Conservation (phyloP, 1,140 invertebrate species). For the Trinorchestia longiramus region DNA sequence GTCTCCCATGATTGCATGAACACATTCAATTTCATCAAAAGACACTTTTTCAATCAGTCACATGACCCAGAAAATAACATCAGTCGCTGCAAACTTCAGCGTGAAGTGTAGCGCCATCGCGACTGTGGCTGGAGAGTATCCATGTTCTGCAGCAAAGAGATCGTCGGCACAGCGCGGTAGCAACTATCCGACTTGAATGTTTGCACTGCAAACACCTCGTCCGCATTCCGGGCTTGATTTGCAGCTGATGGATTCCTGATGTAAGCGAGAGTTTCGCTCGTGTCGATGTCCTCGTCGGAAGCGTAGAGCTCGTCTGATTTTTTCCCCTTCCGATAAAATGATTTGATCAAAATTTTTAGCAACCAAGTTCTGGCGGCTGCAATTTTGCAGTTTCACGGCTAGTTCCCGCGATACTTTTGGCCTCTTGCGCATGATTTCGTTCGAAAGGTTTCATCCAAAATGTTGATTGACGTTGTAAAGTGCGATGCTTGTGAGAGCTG, state of each 20-base stretch:
- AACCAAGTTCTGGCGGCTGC: not conserved
- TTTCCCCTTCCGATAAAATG: conserved; percentile 2
- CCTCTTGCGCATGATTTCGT: not conserved
- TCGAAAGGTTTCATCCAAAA: not conserved
- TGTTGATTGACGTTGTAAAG: not conserved
- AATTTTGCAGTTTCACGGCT: not conserved
- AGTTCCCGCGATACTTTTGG: not conserved
- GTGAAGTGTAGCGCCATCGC: not conserved
- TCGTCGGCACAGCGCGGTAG: not conserved
- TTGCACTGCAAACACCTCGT: conserved; percentile 6
- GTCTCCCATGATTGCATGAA: not conserved
- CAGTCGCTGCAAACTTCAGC: not conserved
- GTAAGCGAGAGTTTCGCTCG: not conserved
- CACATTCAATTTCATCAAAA: not conserved
- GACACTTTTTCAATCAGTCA: not conserved
- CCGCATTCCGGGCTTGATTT: conserved; percentile 24
- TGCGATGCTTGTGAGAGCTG: not conserved
- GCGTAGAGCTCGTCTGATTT: not conserved
- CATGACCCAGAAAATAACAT: not conserved
- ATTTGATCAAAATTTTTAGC: conserved; percentile 37
- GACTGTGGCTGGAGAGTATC: not conserved
- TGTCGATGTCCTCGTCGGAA: not conserved
- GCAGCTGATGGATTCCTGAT: conserved; percentile 38
- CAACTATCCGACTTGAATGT: conserved; percentile 9
- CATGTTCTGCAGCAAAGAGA: not conserved